Evolutionary conservation across 2,797 vertebrate genomes (phyloP), one percentile per base, ranked within the genome.

Genomic region (Selene dorsalis): DNA sequence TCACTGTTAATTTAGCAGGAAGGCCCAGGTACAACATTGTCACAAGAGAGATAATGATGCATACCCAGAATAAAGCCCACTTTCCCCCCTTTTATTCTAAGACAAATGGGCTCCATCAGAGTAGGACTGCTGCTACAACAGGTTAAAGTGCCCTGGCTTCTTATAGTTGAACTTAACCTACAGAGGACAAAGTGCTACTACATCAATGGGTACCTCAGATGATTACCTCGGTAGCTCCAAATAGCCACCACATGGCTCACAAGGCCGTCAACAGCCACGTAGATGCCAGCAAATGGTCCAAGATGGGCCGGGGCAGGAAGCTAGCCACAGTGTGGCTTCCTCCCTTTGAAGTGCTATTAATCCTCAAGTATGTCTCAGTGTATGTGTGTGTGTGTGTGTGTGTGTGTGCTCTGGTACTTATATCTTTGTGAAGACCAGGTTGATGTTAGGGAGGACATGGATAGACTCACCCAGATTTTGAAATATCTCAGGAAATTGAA

Each of bases 321-420:
- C 82, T 62, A 81, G 53, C 77, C 79, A 45, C 57, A 10, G 48
- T 35, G 56, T 4, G n/a, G 81, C 75, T 89, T 92, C 90, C 90
- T 87, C 75, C 69, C 88, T 91, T 92, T 89, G 84, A 93, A 91
- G 91, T 89, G 84, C 77, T 81, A 76, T 89, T 91, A 87, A 84
- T 87, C 73, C 77, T 81, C 48, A 80, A 55, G 73, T 45, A 12
- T 73, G 52, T 65, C 60, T 68, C 59, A 47, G 47, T 52, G 0
- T 79, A 62, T 58, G 55, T 62, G 43, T 41, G 64, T 17, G 8
- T 53, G 53, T 61, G 52, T 41, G 14, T 35, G 30, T 28, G 30
- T 61, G 39, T 63, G 43, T 41, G 64, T 18, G 11, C 11, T 39
- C 35, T 50, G 45, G 41, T 41, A 10, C 30, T 28, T n/a, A 48